Evolutionary conservation across 2,888 invertebrate species (phyloP).

Genomic region (Eilema caniola): DNA sequence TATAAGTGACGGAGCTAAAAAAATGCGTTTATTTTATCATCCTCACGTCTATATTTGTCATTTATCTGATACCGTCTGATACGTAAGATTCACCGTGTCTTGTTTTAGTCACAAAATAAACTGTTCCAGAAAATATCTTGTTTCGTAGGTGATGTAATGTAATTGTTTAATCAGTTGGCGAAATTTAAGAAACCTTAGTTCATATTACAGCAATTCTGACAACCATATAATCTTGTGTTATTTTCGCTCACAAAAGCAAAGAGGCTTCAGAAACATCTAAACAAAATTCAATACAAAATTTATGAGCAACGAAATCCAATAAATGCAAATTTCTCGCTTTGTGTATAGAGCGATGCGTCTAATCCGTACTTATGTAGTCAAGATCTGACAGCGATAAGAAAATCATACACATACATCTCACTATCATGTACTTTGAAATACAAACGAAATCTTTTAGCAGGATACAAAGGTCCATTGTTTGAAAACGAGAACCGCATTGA

Average conservation of each 20-base stretch:
- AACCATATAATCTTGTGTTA: neutral
- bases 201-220: neutral
- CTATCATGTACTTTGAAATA: conserved; percentile 59
- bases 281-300: conserved; percentile 2
- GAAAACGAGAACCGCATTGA: conserved; percentile 58
- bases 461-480: conserved; percentile 72
- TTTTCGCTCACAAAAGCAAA: neutral
- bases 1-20: neutral
- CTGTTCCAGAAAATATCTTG: neutral
- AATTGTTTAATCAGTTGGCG: conserved; percentile 29
- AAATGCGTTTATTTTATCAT: neutral
- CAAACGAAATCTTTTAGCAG: conserved; percentile 65
- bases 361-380: conserved; percentile 39
- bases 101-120: neutral
- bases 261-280: neutral
- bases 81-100: neutral
- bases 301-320: conserved; percentile 23
- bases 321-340: conserved; percentile 22
- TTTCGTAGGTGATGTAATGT: conserved; percentile 9
- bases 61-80: no score
- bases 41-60: neutral
- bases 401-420: conserved; percentile 54
- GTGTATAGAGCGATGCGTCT: conserved; percentile 32
- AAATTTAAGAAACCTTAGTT: conserved; percentile 24
- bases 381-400: conserved; percentile 48